A percentile compares a stretch with the other conserved stretches of the same genome.
These are phyloP conservation scores for Colossoma macropomum DNA, from an alignment of 2,113 vertebrate genomes.

Conservation along the genomic window DNA sequence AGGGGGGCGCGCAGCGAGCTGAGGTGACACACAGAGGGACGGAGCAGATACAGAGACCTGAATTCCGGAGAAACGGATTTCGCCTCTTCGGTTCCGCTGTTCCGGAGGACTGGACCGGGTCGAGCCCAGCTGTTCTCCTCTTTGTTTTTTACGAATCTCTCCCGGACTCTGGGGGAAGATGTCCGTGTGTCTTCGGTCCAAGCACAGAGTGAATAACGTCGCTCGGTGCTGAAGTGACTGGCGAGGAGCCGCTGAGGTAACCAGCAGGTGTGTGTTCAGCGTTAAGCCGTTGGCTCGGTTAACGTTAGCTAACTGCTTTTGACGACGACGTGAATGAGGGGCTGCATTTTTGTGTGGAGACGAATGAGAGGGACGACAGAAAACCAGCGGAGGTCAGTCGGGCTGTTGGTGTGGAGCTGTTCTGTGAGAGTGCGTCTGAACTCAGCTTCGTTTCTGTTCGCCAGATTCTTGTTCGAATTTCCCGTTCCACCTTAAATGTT, in stretches of 20 bases:
- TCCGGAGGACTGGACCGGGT: too few species aligned
- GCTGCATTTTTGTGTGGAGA: too few species aligned
- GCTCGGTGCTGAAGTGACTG: conserved; percentile 3
- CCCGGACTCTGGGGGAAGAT: conserved; percentile 25
- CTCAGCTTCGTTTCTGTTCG: too few species aligned
- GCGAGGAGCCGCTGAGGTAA: conserved; percentile 7
- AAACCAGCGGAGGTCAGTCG: too few species aligned
- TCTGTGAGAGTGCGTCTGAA: background rate
- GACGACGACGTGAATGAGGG: background rate
- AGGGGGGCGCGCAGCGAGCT: conserved; percentile 46
- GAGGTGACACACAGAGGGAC: conserved; percentile 36
- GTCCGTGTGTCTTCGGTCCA: background rate
- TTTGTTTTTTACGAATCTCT: background rate
- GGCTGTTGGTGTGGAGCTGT: too few species aligned
- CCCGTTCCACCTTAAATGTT: too few species aligned
- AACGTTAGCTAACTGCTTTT: too few species aligned
- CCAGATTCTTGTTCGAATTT: too few species aligned
- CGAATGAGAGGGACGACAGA: too few species aligned
- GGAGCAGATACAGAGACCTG: conserved; percentile 10
- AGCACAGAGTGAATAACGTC: background rate
- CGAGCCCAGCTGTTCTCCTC: background rate
- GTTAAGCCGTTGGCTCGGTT: too few species aligned
- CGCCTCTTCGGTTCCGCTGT: too few species aligned
- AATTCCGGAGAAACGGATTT: conserved; percentile 10
- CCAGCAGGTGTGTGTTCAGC: background rate